Evolutionary conservation across 2,888 invertebrate species (phyloP).

Genomic region (Ectemnius cavifrons): DNA sequence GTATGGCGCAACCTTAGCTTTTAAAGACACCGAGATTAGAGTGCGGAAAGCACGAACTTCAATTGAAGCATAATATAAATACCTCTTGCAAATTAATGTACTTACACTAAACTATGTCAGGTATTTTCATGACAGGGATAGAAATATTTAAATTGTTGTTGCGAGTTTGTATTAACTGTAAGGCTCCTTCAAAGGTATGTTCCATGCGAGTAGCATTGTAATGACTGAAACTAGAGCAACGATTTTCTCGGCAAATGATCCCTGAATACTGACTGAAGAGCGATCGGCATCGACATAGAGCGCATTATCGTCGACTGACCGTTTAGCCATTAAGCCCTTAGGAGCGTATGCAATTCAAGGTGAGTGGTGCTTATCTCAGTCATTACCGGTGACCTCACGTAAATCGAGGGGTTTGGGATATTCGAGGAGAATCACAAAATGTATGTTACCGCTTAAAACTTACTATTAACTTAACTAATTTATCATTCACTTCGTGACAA

Average conservation of each 20-base stretch:
- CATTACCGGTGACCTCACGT: constrained; percentile 66
- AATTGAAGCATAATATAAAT: too few species aligned
- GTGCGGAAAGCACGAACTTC: too few species aligned
- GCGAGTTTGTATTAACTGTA: too few species aligned
- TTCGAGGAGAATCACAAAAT: constrained; percentile 58
- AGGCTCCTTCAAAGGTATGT: too few species aligned
- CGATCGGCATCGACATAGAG: constrained; percentile 3
- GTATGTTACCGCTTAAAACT: neutral
- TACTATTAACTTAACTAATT: neutral
- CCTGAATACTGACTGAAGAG: constrained; percentile 24
- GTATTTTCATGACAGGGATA: too few species aligned
- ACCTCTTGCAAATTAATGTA: too few species aligned
- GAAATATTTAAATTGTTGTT: too few species aligned
- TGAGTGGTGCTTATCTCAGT: constrained; percentile 60
- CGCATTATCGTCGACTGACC: constrained; percentile 19
- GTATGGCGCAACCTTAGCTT: neutral
- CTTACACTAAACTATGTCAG: too few species aligned
- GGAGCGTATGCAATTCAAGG: constrained; percentile 51
- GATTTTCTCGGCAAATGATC: constrained; percentile 12
- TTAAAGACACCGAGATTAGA: too few species aligned
- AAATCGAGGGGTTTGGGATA: constrained; percentile 55
- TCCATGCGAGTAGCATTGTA: neutral
- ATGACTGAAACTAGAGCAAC: constrained; percentile 31
- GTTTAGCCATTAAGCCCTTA: constrained; percentile 52
- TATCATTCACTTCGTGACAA: neutral